Base-by-base conservation (phyloP, 2,888 invertebrate species). In the Coenonympha glycerion region DNA sequence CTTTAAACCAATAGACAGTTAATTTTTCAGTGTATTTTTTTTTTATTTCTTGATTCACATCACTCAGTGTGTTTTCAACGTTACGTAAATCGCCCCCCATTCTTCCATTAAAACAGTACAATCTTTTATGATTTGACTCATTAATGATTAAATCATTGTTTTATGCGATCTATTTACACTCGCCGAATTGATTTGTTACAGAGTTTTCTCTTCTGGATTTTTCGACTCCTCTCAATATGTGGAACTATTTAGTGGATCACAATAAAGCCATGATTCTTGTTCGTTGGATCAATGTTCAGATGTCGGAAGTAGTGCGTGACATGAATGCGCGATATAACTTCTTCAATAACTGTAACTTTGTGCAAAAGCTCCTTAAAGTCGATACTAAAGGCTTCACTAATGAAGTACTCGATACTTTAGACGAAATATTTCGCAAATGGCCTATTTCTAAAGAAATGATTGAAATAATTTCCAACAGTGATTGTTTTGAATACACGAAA, bases 221-320 rank as follows among this genome's bases (percentile, higher is more conserved):
- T 64, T 75, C 90, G 49, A 79, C 85, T 31, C 76, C 88, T 6
- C 62, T 78, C 53, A 76, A 83, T 58, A 83, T 91, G 61, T 92
- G 92, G 92, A 83, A 89, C 60, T 88, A 89, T 66, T 76, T 92
- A 49, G 66, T 92, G 45, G 76, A 83, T 45, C 85, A 88, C 57
- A 90, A 91, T 62, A 88, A 89, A 66, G 82, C 89, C 1, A 88
- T 91, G 72, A 76, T 90, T 50, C 66, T 92, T 47, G 82, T 86
- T 50, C 75, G 83, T 30, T 92, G 92, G 92, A 90, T 92, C 50
- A 88, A 89, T 58, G 73, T 88, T 2, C 86, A 87, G 56, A 89
- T 84, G 52, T 85, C 84, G 2, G 84, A 87, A 64, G 79, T 86
- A 0, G 86, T 85, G 6, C 71, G 87, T 9, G 87, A 86, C 48